Evolutionary conservation across 2,888 invertebrate genomes (phyloP), one percentile per base, ranked within the genome.

Genomic region (Linnaemya tessellans): DNA sequence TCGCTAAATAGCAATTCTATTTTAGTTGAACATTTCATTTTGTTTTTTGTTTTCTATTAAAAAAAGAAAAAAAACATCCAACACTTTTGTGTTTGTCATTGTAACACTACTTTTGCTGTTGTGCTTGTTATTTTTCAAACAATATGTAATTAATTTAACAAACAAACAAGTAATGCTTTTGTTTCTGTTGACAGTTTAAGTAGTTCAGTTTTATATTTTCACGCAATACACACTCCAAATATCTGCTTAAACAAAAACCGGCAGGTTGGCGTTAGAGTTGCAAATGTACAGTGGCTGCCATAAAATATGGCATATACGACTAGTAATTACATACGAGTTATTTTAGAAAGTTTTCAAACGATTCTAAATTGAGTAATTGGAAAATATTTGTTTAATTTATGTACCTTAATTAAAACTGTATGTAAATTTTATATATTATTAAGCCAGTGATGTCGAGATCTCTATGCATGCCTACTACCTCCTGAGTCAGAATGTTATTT

Each of bases 171-270:
- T 41, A 41, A 74, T 74, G 58, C 70, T 67, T 68, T 79, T 67
- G 74, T 84, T 85, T 74, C 67, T 82, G 82, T 79, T 82, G 79
- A 85, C 85, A 85, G 75, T 85, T 82, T 75, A 82, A 85, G 79
- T 75, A 82, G 65, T 78, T 75, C 80, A 65, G 75, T 71, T 79
- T 80, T 71, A 77, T 79, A 65, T 71, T 54, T 70, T 71, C 43
- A 74, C 74, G 79, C 51, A 79, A 51, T 30, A 64, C 49, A 74
- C 3, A 68, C 46, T 30, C 1, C 13, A 20, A 8, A 20, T 3
- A 20, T 38, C 38, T 60, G 58, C 20, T 46, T 10, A 13, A n/a
- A 41, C 41, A 46, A 30, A 30, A 65, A n/a, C n/a, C n/a, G 18
- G 10, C 20, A 30, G 25, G 25, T 25, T 11, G 51, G 20, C 3